A percentile compares a stretch with the other conserved stretches of the same genome.
phyloP scores from a whole-genome alignment of 35 echinoderm and acorn worm species.

The Lytechinus variegatus region DNA sequence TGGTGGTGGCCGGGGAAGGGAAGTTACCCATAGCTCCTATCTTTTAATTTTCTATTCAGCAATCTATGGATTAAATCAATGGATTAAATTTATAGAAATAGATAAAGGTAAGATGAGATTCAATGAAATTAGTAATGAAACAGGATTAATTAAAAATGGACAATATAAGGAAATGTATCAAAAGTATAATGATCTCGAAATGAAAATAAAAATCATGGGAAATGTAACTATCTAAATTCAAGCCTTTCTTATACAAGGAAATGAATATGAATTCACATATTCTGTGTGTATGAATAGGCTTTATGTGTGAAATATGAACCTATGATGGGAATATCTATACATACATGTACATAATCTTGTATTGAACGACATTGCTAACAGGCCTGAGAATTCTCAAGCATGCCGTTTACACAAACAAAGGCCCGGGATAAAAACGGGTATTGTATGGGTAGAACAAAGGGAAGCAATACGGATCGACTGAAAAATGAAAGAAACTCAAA shows the following conservation, averaged over 20 bases:
- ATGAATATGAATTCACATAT: background rate
- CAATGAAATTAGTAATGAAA: too few species aligned
- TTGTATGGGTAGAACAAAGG: background rate
- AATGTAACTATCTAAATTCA: too few species aligned
- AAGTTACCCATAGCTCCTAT: too few species aligned
- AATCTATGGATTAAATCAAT: too few species aligned
- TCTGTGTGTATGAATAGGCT: background rate
- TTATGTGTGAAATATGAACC: background rate
- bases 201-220: too few species aligned
- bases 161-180: too few species aligned
- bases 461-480: background rate
- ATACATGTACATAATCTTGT: background rate
- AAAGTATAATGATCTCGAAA: too few species aligned
- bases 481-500: background rate
- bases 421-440: background rate
- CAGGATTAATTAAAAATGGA: too few species aligned
- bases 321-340: background rate
- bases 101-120: too few species aligned
- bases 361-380: background rate
- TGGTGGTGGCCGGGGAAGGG: too few species aligned
- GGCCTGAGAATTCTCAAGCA: background rate
- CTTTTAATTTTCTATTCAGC: too few species aligned
- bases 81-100: too few species aligned
- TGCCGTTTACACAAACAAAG: background rate
- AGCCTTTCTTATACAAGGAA: background rate